Conservation (phyloP, 2,888 invertebrate species). For the Zelleria hepariella region DNA sequence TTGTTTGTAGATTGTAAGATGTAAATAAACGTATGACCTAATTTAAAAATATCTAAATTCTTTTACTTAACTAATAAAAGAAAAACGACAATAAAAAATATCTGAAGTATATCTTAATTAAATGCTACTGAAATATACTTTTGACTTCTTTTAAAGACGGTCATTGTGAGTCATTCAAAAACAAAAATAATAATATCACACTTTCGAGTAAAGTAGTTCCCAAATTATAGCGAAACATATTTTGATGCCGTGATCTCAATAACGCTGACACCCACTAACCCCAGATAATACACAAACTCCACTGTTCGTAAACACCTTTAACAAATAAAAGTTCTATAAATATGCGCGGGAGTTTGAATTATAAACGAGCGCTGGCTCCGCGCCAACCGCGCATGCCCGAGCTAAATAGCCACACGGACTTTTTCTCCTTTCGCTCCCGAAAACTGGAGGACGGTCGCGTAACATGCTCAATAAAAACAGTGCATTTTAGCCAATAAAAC, state of each 20-base stretch:
- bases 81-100: no score
- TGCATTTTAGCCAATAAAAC: constrained; percentile 17
- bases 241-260: constrained; percentile 1
- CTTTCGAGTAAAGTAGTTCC: background rate
- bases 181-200: background rate
- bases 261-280: background rate
- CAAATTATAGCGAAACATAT: background rate
- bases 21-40: background rate
- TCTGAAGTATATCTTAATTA: no score
- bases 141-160: background rate
- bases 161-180: background rate
- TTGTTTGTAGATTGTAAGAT: background rate
- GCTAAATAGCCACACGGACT: constrained; percentile 52
- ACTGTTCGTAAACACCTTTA: constrained; percentile 56
- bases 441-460: constrained; percentile 28
- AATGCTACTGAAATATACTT: background rate
- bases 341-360: constrained; percentile 60
- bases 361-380: constrained; percentile 52
- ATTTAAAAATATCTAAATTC: background rate
- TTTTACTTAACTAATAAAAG: no score
- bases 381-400: constrained; percentile 55
- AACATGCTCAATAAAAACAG: constrained; percentile 48
- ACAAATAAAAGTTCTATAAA: constrained; percentile 62
- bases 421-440: constrained; percentile 54
- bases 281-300: constrained; percentile 27